phyloP scores from a whole-genome alignment of 2,113 vertebrate genomes.

The Pica pica region DNA sequence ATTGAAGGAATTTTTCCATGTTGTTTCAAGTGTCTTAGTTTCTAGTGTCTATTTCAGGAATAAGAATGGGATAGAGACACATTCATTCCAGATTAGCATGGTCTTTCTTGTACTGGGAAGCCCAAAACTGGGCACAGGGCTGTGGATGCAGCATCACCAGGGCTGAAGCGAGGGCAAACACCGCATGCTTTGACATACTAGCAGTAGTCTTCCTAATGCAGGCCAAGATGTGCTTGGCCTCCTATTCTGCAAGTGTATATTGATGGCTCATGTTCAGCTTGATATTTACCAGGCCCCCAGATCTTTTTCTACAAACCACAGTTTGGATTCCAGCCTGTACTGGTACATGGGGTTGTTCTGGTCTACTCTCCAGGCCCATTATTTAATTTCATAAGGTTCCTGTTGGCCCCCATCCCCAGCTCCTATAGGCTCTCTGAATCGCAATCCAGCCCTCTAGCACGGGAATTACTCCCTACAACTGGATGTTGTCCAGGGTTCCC shows the following conservation, averaged over 20 bases:
- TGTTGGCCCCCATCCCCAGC: not conserved
- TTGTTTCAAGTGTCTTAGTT: not conserved
- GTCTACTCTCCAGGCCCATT: not conserved
- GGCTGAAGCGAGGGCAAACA: not conserved
- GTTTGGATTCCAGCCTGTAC: not conserved
- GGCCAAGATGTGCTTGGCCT: not conserved
- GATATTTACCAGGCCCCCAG: not conserved
- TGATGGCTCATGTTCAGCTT: not conserved
- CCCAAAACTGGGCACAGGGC: not conserved
- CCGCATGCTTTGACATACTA: not conserved
- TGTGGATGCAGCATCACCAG: not conserved
- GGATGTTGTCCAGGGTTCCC: not conserved
- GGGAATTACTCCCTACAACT: not conserved
- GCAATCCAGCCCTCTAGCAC: not conserved
- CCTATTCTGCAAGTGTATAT: fast-evolving
- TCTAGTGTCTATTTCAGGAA: not conserved
- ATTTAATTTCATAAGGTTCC: not conserved
- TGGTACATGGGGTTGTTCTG: not conserved
- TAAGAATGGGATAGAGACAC: not conserved
- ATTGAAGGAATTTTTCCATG: not conserved
- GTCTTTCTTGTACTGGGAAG: not conserved
- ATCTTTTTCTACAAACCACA: not conserved
- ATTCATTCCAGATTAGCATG: not conserved
- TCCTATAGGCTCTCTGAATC: not conserved
- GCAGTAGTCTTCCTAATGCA: not conserved